Base-by-base conservation (phyloP, 2,888 invertebrate species). In the Nemotelus nigrinus region DNA sequence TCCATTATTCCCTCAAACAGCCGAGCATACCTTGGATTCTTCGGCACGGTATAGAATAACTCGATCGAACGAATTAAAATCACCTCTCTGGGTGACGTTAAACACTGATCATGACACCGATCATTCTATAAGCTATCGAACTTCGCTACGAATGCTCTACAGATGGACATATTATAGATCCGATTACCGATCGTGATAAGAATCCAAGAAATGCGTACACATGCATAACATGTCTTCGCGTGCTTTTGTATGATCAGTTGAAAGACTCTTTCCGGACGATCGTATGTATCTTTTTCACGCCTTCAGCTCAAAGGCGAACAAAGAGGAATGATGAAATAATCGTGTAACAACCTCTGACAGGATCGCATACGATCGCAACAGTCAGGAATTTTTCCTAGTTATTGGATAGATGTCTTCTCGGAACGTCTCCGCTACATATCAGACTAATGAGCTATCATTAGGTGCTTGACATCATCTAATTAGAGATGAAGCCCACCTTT, bases 361-460 rank as follows among this genome's bases (percentile, higher is more conserved):
- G 48, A 74, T 74, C 74, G 25, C 25, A 39, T 50, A 8, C n/a
- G 74, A 72, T 72, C 55, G n/a, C 58, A 58, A 47, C 72, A 10
- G 41, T n/a, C n/a, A 45, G 10, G 72, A 60, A 60, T 57, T n/a
- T 57, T 25, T 25, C 25, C 25, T 25, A 25, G 25, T 25, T 25
- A 25, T 25, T 25, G 25, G 2, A 7, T 7, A 41, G 39, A 74
- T 10, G 39, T n/a, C 43, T 71, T 74, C 74, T n/a, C 3, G 74
- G 74, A 74, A 74, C 48, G 58, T 48, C 39, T 60, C n/a, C 4
- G 39, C 25, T 41, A 10, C 25, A 41, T 63, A 47, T 48, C 63
- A 47, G 55, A 74, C 74, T 74, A 74, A 74, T 74, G 74, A 47
- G 74, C 7, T 50, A 60, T 74, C 60, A 74, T 74, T 74, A 74